Conservation (phyloP, 2,113 vertebrate species). For the Empidonax traillii region DNA sequence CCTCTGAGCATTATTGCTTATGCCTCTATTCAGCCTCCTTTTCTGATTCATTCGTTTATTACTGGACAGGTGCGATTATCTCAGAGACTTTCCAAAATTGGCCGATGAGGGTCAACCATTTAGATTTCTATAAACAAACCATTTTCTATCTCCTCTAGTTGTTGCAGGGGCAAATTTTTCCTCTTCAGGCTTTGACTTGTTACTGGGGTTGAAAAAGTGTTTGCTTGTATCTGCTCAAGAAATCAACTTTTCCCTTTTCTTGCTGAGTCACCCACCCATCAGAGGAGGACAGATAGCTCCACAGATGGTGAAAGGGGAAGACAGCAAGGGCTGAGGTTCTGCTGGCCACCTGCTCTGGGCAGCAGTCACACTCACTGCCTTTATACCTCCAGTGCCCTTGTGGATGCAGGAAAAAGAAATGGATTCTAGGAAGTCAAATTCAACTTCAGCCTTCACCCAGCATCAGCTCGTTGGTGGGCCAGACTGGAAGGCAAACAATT, state of each 20-base stretch:
- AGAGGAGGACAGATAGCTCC: background rate
- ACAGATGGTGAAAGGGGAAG: background rate
- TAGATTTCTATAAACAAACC: slow-evolving; percentile 51
- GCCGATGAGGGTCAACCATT: slow-evolving; percentile 31
- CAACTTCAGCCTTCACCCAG: background rate
- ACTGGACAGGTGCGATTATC: slow-evolving; percentile 65
- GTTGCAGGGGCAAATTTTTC: slow-evolving; percentile 10
- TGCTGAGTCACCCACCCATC: background rate
- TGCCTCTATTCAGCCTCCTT: slow-evolving; percentile 63
- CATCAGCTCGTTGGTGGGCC: background rate
- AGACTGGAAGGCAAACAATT: background rate
- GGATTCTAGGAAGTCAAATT: background rate
- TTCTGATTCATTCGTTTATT: slow-evolving; percentile 72
- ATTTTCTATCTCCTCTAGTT: slow-evolving; percentile 35
- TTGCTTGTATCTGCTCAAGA: background rate
- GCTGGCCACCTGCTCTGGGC: background rate
- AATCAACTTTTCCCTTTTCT: background rate
- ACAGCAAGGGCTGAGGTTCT: background rate
- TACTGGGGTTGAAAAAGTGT: background rate
- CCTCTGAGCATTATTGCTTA: slow-evolving; percentile 68
- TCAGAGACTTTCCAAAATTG: slow-evolving; percentile 51
- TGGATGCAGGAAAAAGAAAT: background rate
- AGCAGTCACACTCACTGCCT: background rate
- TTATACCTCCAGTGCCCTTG: background rate
- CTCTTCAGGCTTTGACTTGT: background rate